Conservation (phyloP, 2,113 vertebrate species). For the Grallaria varia region DNA sequence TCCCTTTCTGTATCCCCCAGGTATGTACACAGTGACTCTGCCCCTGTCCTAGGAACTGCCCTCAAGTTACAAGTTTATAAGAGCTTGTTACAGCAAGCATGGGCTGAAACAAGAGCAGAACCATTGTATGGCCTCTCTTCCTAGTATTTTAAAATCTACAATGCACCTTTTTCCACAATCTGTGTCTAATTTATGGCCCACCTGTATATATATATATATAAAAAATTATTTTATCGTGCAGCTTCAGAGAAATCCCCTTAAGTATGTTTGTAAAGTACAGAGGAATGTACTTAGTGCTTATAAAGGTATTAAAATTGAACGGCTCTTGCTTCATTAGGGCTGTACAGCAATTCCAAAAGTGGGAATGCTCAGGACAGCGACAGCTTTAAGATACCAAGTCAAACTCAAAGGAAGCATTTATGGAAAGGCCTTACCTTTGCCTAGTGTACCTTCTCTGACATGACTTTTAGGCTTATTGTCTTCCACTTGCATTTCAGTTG, state of each 20-base stretch:
- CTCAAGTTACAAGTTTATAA: neutral
- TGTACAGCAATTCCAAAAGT: neutral
- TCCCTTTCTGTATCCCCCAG: neutral
- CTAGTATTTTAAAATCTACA: neutral
- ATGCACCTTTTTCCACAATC: neutral
- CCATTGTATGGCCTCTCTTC: neutral
- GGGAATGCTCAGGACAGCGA: neutral
- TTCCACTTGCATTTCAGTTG: neutral
- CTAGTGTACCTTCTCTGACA: neutral
- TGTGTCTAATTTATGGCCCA: neutral
- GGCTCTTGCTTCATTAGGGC: neutral
- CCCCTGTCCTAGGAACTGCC: neutral
- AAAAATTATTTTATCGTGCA: neutral
- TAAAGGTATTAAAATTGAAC: neutral
- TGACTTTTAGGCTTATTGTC: neutral
- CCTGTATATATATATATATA: neutral
- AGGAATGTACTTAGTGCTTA: neutral
- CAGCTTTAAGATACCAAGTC: neutral
- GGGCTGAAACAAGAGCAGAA: neutral
- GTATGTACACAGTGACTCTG: neutral
- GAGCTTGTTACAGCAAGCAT: neutral
- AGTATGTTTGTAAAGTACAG: neutral
- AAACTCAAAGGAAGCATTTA: neutral
- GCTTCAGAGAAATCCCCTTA: neutral
- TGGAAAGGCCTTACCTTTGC: neutral